Percentiles rank a stretch among this genome's conserved stretches.
Evolutionary conservation across 2,113 vertebrate species (phyloP).

Genomic region (Gymnobelideus leadbeateri): DNA sequence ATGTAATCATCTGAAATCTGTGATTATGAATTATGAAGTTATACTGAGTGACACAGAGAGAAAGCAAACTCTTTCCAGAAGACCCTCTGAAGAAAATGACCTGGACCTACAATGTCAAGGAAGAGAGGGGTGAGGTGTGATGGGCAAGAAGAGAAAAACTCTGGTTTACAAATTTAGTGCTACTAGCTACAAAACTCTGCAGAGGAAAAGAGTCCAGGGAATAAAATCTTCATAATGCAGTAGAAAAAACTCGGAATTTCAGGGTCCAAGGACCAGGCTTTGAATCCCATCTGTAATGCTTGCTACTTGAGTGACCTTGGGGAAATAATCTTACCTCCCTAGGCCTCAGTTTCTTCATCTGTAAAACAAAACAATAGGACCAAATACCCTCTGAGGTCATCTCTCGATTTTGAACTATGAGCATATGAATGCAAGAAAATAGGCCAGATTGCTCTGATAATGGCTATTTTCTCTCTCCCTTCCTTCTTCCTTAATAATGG

Average conservation of each 20-base stretch:
- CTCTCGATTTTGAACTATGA: background rate
- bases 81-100: background rate
- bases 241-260: background rate
- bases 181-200: background rate
- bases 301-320: background rate
- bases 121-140: background rate
- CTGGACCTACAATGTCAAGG: background rate
- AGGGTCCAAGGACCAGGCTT: background rate
- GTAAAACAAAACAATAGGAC: background rate
- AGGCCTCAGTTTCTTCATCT: background rate
- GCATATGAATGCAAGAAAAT: background rate
- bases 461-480: background rate
- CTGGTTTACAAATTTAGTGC: background rate
- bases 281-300: background rate
- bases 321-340: background rate
- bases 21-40: slow-evolving; percentile 27
- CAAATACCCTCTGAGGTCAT: background rate
- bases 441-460: background rate
- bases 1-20: slow-evolving; percentile 7
- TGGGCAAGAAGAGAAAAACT: slow-evolving; percentile 8
- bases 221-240: background rate
- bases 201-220: background rate
- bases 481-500: background rate
- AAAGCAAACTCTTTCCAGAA: slow-evolving; percentile 9
- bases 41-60: background rate